Conservation (phyloP, 2,888 invertebrate genomes). For the Acanthoscelides obtectus region DNA sequence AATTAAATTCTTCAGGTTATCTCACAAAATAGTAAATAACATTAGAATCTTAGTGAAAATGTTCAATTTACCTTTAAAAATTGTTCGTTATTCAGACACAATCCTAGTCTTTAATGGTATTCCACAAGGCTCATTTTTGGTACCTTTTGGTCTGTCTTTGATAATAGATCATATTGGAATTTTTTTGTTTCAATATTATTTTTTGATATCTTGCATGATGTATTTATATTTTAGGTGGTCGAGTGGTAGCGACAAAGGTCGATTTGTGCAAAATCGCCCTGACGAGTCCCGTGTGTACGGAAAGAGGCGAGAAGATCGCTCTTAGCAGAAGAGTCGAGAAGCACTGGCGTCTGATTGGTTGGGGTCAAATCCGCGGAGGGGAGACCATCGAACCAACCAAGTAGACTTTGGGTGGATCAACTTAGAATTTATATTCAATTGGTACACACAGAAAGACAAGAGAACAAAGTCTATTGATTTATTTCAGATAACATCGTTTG, state of each 20-base stretch:
- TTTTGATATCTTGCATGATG: background rate
- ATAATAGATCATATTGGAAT: no score
- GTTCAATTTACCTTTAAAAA: no score
- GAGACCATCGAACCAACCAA: slow-evolving; percentile 81
- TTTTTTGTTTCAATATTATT: no score
- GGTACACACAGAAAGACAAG: background rate
- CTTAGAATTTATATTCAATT: background rate
- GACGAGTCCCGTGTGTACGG: slow-evolving; percentile 97
- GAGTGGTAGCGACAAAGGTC: slow-evolving; percentile 89
- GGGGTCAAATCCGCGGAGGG: slow-evolving; percentile 98
- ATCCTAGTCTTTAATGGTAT: no score
- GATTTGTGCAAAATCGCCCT: slow-evolving; percentile 97
- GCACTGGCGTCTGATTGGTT: slow-evolving; percentile 99
- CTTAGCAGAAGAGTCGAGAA: slow-evolving; percentile 97
- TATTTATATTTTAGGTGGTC: no score
- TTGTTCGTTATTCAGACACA: no score
- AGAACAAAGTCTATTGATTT: background rate
- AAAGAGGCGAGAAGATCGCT: slow-evolving; percentile 98
- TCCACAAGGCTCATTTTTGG: no score
- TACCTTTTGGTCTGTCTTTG: no score
- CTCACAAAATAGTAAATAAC: no score
- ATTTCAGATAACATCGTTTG: background rate
- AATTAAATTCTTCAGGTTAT: no score
- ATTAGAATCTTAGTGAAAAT: no score
- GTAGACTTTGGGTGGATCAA: background rate